Evolutionary conservation across 2,888 invertebrate species (phyloP).

Genomic region (Rhagonycha fulva): DNA sequence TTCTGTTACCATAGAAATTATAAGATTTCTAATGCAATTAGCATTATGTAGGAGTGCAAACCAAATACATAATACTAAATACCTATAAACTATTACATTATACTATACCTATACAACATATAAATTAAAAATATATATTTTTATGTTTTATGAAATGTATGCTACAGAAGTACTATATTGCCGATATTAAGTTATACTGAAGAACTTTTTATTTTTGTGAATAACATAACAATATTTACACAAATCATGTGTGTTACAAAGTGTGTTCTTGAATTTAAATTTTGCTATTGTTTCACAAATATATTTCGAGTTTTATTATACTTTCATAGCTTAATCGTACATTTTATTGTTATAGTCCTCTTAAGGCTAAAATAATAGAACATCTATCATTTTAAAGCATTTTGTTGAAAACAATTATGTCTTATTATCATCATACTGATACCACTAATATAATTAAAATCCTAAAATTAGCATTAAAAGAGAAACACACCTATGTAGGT

Average conservation of each 20-base stretch:
- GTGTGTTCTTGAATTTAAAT: neutral
- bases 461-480: neutral
- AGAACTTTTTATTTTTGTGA: neutral
- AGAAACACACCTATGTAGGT: neutral
- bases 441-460: neutral
- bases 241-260: neutral
- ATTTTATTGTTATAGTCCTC: neutral
- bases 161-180: too few relatives aligned
- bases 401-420: neutral
- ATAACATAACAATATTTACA: neutral
- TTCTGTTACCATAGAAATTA: too few relatives aligned
- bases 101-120: too few relatives aligned
- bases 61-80: too few relatives aligned
- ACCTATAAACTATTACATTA: too few relatives aligned
- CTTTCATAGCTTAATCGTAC: neutral
- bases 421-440: neutral
- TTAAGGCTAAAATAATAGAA: neutral
- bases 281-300: neutral
- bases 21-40: too few relatives aligned
- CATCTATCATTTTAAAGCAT: neutral
- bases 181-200: too few relatives aligned
- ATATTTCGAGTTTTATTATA: neutral
- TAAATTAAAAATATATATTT: too few relatives aligned
- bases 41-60: too few relatives aligned
- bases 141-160: too few relatives aligned